Percentiles rank a stretch among this genome's conserved stretches.
These are phyloP conservation scores for Ursus arctos DNA, from an alignment of 2,113 vertebrate genomes.

Conservation along the genomic window DNA sequence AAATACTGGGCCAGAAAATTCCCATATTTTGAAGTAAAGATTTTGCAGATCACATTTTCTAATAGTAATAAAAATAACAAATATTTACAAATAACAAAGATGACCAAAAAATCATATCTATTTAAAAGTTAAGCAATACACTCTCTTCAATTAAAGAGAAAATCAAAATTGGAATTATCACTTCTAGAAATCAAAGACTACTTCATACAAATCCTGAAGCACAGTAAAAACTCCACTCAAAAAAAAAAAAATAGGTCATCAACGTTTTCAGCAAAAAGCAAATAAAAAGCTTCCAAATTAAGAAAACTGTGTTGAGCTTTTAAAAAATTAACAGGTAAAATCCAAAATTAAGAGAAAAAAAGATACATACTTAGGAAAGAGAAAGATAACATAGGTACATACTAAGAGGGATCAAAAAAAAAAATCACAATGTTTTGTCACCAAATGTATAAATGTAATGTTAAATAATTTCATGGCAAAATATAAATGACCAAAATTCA, in stretches of 20 bases:
- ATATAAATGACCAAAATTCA: background rate
- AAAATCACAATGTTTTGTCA: background rate
- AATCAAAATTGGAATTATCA: constrained; percentile 25
- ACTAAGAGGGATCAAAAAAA: background rate
- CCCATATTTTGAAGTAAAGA: background rate
- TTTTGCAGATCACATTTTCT: background rate
- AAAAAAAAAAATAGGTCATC: background rate
- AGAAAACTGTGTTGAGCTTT: background rate
- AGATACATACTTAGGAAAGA: background rate
- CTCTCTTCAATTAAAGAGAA: background rate
- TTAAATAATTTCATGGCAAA: background rate
- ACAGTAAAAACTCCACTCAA: background rate
- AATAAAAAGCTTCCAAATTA: background rate
- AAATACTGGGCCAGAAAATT: background rate
- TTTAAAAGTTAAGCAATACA: background rate
- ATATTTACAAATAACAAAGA: background rate
- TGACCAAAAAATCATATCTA: background rate
- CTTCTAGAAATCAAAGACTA: background rate
- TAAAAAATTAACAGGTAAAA: background rate
- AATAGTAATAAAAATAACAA: background rate
- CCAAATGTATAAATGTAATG: background rate
- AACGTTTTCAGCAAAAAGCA: constrained; percentile 10
- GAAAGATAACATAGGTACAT: background rate
- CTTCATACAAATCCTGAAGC: background rate
- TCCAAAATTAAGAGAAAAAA: background rate